Conservation (phyloP, 2,113 vertebrate species). For the Scalopus aquaticus region DNA sequence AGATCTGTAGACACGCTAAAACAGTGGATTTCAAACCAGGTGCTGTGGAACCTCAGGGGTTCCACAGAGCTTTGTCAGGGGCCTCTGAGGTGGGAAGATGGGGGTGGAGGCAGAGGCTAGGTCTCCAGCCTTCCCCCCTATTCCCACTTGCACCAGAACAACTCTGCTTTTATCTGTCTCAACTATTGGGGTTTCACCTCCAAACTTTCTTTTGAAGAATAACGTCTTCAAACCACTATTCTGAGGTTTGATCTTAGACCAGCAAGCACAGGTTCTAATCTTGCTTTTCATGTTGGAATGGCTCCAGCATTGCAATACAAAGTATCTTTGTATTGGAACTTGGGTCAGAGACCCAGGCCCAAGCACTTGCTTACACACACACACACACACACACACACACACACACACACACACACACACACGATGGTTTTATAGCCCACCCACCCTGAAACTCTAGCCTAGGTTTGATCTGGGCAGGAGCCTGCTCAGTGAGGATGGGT, state of each 20-base stretch:
- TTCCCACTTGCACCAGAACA: neutral
- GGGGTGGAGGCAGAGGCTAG: neutral
- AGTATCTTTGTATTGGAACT: neutral
- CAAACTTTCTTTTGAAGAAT: conserved; percentile 50
- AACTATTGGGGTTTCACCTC: conserved; percentile 51
- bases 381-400: neutral
- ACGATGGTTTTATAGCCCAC: neutral
- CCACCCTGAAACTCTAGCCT: neutral
- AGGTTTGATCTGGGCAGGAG: neutral
- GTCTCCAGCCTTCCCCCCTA: neutral
- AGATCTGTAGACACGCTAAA: neutral
- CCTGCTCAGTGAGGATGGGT: neutral
- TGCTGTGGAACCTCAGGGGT: neutral
- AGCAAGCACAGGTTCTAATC: conserved; percentile 60
- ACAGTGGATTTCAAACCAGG: conserved; percentile 33
- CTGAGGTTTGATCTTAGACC: conserved; percentile 69
- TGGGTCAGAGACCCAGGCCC: neutral
- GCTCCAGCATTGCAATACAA: neutral
- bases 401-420: too few relatives aligned
- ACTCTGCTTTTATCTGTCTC: conserved; percentile 60
- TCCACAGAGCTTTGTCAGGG: conserved; percentile 4
- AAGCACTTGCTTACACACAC: neutral
- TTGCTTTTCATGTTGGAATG: conserved; percentile 53
- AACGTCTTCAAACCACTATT: conserved; percentile 52
- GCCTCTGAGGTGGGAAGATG: neutral